Conservation (phyloP, 2,888 invertebrate genomes). For the Conomelus anceps region DNA sequence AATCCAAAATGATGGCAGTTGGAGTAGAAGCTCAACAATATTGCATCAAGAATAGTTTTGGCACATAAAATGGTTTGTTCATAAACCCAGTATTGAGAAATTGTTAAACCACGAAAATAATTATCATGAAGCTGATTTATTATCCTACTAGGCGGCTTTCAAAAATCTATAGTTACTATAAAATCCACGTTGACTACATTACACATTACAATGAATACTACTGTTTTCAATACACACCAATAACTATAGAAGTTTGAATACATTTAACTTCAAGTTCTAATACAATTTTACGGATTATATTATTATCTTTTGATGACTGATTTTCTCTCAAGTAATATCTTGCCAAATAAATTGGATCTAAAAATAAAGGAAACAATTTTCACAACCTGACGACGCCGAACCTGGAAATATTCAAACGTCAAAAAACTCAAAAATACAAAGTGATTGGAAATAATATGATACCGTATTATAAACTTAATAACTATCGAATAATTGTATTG, state of each 20-base stretch:
- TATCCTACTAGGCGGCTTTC: neutral
- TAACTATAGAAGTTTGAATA: neutral
- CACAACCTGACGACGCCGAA: too few relatives aligned
- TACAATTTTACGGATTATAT: neutral
- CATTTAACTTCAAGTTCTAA: neutral
- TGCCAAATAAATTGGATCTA: neutral
- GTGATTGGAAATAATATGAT: neutral
- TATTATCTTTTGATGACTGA: neutral
- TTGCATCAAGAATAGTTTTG: neutral
- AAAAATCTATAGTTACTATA: too few relatives aligned
- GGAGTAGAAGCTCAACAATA: neutral
- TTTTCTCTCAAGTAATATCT: too few relatives aligned
- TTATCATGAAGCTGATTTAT: neutral
- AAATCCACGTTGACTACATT: neutral
- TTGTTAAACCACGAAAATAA: too few relatives aligned
- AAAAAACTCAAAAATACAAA: neutral
- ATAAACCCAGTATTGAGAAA: neutral
- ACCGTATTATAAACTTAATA: neutral
- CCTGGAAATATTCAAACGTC: neutral
- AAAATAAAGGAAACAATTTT: neutral
- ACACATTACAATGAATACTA: neutral
- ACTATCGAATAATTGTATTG: neutral
- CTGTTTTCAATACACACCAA: neutral
- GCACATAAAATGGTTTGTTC: neutral
- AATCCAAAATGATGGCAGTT: neutral